phyloP scores from a whole-genome alignment of 2,797 vertebrate genomes.

The Amblyopsis hoosieri region DNA sequence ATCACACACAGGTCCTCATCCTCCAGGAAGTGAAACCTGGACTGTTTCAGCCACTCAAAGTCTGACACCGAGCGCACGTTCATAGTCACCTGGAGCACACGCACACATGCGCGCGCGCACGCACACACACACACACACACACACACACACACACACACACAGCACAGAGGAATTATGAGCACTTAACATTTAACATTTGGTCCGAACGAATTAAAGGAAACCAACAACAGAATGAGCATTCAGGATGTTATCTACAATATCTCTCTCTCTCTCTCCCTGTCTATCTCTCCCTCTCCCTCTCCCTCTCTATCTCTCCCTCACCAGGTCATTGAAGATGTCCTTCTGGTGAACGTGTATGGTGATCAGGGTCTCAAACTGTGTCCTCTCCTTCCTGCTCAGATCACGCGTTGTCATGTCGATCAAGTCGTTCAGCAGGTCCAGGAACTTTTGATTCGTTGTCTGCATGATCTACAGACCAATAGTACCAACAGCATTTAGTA shows the following conservation, averaged over 20 bases:
- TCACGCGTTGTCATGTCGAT: conserved; percentile 85
- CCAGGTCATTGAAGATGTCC: conserved; percentile 87
- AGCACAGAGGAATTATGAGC: background rate
- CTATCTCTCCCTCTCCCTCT: background rate
- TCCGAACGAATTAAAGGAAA: background rate
- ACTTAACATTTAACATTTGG: background rate
- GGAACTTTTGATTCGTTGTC: conserved; percentile 82
- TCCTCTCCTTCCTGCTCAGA: conserved; percentile 83
- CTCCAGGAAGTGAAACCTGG: conserved; percentile 84
- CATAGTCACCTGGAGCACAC: conserved; percentile 73
- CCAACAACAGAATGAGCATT: background rate
- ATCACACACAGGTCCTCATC: conserved; percentile 82
- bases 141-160: too few species aligned
- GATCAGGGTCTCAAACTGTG: conserved; percentile 87
- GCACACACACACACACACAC: too few species aligned
- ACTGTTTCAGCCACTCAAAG: conserved; percentile 89
- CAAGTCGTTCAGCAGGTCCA: conserved; percentile 84
- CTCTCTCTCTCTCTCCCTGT: too few species aligned
- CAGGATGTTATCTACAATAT: background rate
- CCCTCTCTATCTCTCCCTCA: conserved; percentile 48
- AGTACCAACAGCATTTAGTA: conserved; percentile 9
- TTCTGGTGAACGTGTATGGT: conserved; percentile 90
- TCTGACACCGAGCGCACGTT: conserved; percentile 79
- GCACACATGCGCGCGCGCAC: too few species aligned
- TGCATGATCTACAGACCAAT: conserved; percentile 78